Evolutionary conservation across 2,113 vertebrate genomes (phyloP).

Genomic region (Callaeas wilsoni): DNA sequence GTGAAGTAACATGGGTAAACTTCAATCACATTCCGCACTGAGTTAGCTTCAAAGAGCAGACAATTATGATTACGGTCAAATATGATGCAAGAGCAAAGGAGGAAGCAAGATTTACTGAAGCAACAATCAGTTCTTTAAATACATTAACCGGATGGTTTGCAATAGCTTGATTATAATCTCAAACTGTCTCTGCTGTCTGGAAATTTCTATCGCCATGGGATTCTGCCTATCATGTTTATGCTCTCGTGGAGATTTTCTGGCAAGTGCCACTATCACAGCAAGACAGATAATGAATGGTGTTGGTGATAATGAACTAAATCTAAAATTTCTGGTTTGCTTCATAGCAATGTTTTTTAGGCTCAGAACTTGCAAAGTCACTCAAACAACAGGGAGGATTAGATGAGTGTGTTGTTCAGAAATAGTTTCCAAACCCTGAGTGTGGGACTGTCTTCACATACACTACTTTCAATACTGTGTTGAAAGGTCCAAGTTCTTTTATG

Average conservation of each 20-base stretch:
- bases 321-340: background rate
- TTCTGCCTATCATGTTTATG: background rate
- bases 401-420: background rate
- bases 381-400: background rate
- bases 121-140: background rate
- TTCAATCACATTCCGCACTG: background rate
- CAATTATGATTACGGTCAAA: fast-evolving
- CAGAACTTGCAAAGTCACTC: background rate
- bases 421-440: background rate
- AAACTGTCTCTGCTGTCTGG: background rate
- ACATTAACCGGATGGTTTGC: background rate
- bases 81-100: background rate
- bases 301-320: background rate
- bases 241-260: background rate
- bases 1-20: background rate
- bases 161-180: background rate
- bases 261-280: background rate
- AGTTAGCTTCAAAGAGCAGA: background rate
- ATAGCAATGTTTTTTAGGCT: background rate
- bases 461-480: background rate
- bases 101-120: background rate
- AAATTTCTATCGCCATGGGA: background rate
- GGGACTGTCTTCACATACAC: background rate
- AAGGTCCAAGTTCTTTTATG: background rate
- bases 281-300: background rate